Conservation (phyloP, 2,113 vertebrate genomes). For the Picathartes gymnocephalus region DNA sequence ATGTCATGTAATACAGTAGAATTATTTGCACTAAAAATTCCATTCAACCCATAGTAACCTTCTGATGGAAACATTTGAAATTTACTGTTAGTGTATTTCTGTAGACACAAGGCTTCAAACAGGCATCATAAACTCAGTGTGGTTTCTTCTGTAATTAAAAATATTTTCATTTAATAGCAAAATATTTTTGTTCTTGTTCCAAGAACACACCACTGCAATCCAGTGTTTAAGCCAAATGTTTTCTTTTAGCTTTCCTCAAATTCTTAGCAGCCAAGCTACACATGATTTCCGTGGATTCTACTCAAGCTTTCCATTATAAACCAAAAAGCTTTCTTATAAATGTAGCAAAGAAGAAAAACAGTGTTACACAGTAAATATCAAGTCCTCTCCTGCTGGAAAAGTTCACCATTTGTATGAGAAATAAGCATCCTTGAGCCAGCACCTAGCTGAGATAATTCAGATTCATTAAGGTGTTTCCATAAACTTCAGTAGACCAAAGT, state of each 20-base stretch:
- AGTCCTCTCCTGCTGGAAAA: background rate
- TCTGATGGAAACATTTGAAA: background rate
- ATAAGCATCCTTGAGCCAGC: background rate
- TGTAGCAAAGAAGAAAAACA: background rate
- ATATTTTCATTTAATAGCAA: slow-evolving; percentile 41
- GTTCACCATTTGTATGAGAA: background rate
- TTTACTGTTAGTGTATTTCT: background rate
- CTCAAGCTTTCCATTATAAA: background rate
- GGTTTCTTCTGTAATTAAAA: slow-evolving; percentile 23
- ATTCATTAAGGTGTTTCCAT: background rate
- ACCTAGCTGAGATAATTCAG: background rate
- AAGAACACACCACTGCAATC: background rate
- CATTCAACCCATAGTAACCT: background rate
- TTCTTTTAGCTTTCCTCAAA: slow-evolving; percentile 9
- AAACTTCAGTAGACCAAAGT: background rate
- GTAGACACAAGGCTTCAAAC: background rate
- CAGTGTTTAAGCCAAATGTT: background rate
- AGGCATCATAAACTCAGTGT: background rate
- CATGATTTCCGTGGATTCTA: background rate
- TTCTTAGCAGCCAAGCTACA: background rate
- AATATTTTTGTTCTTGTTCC: slow-evolving; percentile 49
- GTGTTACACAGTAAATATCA: background rate
- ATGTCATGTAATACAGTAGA: background rate
- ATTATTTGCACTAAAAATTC: background rate
- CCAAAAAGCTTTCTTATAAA: background rate